Conservation (phyloP, 2,113 vertebrate genomes). For the Ictalurus punctatus region DNA sequence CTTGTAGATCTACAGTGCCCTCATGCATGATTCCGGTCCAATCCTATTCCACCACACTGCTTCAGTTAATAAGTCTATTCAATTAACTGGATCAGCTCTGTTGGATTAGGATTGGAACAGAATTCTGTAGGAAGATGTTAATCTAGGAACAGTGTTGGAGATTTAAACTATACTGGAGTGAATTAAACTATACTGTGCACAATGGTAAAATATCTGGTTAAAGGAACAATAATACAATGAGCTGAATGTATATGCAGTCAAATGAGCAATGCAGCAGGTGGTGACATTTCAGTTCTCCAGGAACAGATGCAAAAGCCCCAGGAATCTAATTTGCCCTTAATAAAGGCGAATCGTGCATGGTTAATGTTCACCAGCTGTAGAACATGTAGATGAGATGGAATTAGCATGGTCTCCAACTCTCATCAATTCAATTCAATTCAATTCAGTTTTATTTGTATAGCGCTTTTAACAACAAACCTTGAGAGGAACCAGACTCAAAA, state of each 20-base stretch:
- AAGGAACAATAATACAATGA: not conserved
- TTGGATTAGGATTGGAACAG: not conserved
- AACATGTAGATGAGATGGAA: constrained; percentile 34
- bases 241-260: not conserved
- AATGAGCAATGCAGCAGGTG: constrained; percentile 34
- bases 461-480: no score
- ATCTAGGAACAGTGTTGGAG: not conserved
- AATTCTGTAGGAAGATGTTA: not conserved
- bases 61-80: not conserved
- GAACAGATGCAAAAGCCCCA: constrained; percentile 41
- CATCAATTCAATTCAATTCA: not conserved
- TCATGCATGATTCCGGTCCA: not conserved
- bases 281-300: constrained; percentile 35
- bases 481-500: no score
- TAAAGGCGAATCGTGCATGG: constrained; percentile 42
- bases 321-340: constrained; percentile 52
- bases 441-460: no score
- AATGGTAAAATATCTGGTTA: not conserved
- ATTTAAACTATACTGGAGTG: not conserved
- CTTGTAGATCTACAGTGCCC: not conserved
- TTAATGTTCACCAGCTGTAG: constrained; percentile 50
- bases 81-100: not conserved
- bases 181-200: not conserved
- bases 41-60: not conserved
- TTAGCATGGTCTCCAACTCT: not conserved